Evolutionary conservation across 2,888 invertebrate genomes (phyloP).

Genomic region (Sclerodermus sp.): DNA sequence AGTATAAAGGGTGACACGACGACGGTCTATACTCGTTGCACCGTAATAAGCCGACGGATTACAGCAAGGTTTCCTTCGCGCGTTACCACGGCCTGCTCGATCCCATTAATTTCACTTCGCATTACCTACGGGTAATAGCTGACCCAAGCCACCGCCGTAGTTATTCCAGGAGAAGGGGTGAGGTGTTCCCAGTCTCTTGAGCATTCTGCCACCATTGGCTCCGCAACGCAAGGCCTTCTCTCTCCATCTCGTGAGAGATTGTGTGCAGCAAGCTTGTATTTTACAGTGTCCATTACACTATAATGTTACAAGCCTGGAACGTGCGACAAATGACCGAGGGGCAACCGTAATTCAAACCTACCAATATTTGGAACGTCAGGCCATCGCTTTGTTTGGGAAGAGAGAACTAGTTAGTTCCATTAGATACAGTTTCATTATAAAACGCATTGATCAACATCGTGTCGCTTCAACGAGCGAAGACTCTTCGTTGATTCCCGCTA

Average conservation of each 20-base stretch:
- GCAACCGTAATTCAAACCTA: neutral
- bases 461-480: too few relatives aligned
- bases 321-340: conserved; percentile 13
- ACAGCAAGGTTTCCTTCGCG: conserved; percentile 38
- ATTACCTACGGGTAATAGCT: conserved; percentile 36
- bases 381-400: neutral
- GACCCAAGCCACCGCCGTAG: conserved; percentile 14
- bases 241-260: neutral
- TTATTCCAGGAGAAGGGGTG: conserved; percentile 9
- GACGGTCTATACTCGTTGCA: conserved; percentile 21
- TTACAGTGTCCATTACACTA: conserved; percentile 26
- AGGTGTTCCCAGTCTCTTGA: conserved; percentile 20
- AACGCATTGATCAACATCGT: too few relatives aligned
- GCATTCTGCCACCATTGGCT: conserved; percentile 13
- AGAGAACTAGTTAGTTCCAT: neutral
- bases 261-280: conserved; percentile 18
- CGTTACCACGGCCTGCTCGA: conserved; percentile 29
- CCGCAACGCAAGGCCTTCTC: conserved; percentile 5
- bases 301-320: conserved; percentile 15
- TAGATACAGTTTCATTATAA: neutral
- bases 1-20: conserved; percentile 16
- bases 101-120: conserved; percentile 46
- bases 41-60: conserved; percentile 40
- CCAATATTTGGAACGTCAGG: conserved; percentile 3
- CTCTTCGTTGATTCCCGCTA: too few relatives aligned